Evolutionary conservation across 2,888 invertebrate genomes (phyloP).

Genomic region (Terebella lapidaria): DNA sequence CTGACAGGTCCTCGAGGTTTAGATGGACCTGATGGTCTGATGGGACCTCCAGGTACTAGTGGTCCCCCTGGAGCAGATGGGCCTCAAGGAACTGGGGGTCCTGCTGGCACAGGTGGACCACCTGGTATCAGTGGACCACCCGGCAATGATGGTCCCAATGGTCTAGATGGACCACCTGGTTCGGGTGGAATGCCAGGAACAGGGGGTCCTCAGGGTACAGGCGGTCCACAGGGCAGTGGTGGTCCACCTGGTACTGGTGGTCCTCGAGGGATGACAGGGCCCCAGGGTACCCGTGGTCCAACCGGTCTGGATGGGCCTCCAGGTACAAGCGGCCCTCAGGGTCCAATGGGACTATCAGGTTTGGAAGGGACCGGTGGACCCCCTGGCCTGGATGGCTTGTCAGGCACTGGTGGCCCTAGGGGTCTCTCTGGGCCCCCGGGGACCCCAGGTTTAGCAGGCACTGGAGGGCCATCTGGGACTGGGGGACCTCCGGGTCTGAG

Average conservation of each 20-base stretch:
- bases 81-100: background rate
- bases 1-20: background rate
- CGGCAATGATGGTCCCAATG: background rate
- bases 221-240: background rate
- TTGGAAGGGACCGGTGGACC: background rate
- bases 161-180: background rate
- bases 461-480: background rate
- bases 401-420: background rate
- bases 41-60: background rate
- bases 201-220: background rate
- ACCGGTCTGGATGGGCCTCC: background rate
- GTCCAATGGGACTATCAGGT: background rate
- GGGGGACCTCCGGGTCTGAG: background rate
- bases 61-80: background rate
- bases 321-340: background rate
- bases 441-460: background rate
- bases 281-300: background rate
- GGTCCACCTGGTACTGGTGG: slow-evolving; percentile 1
- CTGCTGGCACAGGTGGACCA: background rate
- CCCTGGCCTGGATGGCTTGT: background rate
- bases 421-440: background rate
- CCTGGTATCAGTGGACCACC: background rate
- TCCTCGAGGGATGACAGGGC: background rate
- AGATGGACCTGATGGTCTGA: background rate
- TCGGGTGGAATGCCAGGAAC: background rate